phyloP scores from a whole-genome alignment of 2,113 vertebrate genomes.

The Phrynocephalus versicolor region DNA sequence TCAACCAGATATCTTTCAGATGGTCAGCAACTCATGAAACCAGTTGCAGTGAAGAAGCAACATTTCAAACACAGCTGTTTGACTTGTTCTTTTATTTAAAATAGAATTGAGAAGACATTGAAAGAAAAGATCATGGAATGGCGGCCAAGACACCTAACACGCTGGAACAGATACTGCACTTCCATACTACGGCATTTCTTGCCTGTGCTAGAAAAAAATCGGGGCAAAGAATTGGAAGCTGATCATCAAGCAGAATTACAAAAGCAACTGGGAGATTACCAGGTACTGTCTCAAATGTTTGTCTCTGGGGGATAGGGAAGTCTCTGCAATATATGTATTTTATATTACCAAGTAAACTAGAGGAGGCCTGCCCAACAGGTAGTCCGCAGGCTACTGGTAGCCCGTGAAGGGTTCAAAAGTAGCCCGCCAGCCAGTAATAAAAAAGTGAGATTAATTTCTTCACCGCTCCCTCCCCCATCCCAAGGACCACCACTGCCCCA shows the following conservation, averaged over 20 bases:
- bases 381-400: too few species aligned
- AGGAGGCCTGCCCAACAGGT: too few species aligned
- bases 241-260: conserved; percentile 88
- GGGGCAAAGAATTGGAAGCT: conserved; percentile 83
- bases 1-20: neutral
- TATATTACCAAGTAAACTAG: neutral
- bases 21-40: neutral
- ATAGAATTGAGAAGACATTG: conserved; percentile 92
- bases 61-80: neutral
- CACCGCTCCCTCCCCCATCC: too few species aligned
- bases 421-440: too few species aligned
- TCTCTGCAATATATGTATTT: too few species aligned
- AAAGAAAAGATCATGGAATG: conserved; percentile 97
- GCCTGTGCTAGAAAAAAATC: conserved; percentile 86
- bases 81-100: neutral
- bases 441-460: too few species aligned
- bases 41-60: neutral
- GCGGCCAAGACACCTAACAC: conserved; percentile 91
- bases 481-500: too few species aligned
- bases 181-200: conserved; percentile 88
- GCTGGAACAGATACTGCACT: conserved; percentile 94
- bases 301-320: neutral
- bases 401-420: too few species aligned
- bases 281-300: conserved; percentile 67
- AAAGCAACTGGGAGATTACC: conserved; percentile 89